A percentile compares a stretch with the other conserved stretches of the same genome.
Conservation (phyloP, 2,888 invertebrate species). For the Calameuta pallipes region DNA sequence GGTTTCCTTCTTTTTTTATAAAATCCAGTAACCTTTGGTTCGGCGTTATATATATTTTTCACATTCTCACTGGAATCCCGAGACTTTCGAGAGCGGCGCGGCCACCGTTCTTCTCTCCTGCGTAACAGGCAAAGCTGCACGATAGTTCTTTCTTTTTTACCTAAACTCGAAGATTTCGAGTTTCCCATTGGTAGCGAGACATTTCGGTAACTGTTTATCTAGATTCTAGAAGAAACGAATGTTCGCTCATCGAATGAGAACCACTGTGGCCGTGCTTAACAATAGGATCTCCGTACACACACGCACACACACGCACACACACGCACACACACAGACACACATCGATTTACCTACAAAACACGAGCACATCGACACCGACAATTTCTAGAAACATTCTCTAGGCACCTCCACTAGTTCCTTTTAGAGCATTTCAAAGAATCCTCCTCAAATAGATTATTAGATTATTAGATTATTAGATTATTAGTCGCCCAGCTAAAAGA, state of each 20-base stretch:
- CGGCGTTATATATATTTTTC: constrained; percentile 10
- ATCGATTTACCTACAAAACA: not conserved
- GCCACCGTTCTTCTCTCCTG: constrained; percentile 1
- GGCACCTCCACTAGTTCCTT: constrained; percentile 4
- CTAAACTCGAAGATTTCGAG: too few relatives aligned
- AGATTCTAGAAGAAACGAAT: too few relatives aligned
- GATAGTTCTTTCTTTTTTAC: too few relatives aligned
- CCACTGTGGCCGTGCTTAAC: too few relatives aligned
- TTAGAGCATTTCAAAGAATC: not conserved
- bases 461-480: constrained; percentile 35
- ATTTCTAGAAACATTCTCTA: not conserved
- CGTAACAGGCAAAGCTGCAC: too few relatives aligned
- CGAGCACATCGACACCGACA: not conserved
- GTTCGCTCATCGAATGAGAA: too few relatives aligned
- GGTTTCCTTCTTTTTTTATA: constrained; percentile 15
- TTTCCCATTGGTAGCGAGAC: too few relatives aligned
- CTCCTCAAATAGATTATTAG: constrained; percentile 27
- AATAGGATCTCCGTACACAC: too few relatives aligned
- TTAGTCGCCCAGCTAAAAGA: constrained; percentile 28
- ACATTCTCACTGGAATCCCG: not conserved
- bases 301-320: too few relatives aligned
- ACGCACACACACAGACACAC: too few relatives aligned
- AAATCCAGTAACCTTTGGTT: constrained; percentile 12
- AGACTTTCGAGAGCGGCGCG: constrained; percentile 19
- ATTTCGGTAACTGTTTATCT: too few relatives aligned